Evolutionary conservation across 2,888 invertebrate species (phyloP).

Genomic region (Ceratothoa steindachneri): DNA sequence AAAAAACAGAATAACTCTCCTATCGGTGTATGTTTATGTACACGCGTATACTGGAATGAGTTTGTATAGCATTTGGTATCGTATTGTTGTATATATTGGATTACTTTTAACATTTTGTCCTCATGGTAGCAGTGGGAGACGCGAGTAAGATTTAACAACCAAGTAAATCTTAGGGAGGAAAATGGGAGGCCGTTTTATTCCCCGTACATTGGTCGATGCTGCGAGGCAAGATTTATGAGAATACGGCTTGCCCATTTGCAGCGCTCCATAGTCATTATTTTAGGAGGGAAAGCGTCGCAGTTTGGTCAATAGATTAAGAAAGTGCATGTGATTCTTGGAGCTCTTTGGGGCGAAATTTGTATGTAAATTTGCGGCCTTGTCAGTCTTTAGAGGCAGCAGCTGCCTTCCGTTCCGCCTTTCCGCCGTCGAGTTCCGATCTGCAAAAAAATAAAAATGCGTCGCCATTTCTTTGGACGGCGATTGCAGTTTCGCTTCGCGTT

Average conservation of each 20-base stretch:
- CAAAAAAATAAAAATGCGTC: neutral
- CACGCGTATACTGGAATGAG: too few relatives aligned
- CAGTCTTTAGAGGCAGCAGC: neutral
- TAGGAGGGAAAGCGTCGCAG: neutral
- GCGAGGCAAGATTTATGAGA: neutral
- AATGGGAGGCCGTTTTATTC: neutral
- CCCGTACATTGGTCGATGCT: neutral
- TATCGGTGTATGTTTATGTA: too few relatives aligned
- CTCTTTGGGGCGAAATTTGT: neutral
- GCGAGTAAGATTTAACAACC: neutral
- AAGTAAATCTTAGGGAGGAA: neutral
- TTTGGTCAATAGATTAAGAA: neutral
- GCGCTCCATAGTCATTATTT: neutral
- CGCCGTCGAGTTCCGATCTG: neutral
- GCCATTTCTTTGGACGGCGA: neutral
- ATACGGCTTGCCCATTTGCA: neutral
- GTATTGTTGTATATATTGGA: neutral
- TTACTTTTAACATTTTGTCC: neutral
- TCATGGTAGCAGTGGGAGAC: too few relatives aligned
- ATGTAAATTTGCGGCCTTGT: neutral
- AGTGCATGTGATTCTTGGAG: neutral
- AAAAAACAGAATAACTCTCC: too few relatives aligned
- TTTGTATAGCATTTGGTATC: too few relatives aligned
- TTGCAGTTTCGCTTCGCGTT: neutral
- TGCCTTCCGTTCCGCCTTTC: neutral